Evolutionary conservation across 2,797 vertebrate species (phyloP).

Genomic region (Thunnus albacares): DNA sequence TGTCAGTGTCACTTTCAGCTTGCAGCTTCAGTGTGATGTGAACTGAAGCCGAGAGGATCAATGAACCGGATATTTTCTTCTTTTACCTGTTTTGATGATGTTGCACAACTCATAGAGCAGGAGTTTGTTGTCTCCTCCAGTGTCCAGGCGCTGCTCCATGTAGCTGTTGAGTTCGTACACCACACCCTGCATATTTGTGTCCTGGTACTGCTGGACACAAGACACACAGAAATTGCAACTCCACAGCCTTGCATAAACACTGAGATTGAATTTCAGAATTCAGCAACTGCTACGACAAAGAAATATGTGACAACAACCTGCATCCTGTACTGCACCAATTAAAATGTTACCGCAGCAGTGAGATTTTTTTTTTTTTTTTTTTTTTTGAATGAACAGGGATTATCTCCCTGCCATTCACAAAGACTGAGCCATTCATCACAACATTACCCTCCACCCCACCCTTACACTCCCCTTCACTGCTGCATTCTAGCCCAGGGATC

Average conservation of each 20-base stretch:
- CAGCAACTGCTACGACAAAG: slow-evolving; percentile 2
- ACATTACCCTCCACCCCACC: slow-evolving; percentile 33
- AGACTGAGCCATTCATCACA: slow-evolving; percentile 60
- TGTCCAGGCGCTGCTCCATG: slow-evolving; percentile 95
- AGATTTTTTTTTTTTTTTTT: background rate
- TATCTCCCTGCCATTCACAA: slow-evolving; percentile 64
- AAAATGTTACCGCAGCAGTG: slow-evolving; percentile 12
- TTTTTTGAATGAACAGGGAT: slow-evolving; percentile 45
- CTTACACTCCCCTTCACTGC: slow-evolving; percentile 34
- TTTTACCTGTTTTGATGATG: slow-evolving; percentile 96
- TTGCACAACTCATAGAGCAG: slow-evolving; percentile 96
- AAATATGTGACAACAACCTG: slow-evolving; percentile 27
- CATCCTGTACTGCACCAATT: slow-evolving; percentile 3
- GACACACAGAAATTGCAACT: slow-evolving; percentile 70
- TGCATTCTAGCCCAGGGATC: slow-evolving; percentile 65
- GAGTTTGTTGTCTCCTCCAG: slow-evolving; percentile 95
- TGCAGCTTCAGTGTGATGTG: background rate
- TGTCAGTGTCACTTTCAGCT: background rate
- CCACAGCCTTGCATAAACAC: slow-evolving; percentile 38
- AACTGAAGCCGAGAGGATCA: background rate
- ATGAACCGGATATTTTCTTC: background rate
- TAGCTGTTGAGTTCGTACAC: slow-evolving; percentile 98
- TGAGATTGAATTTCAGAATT: slow-evolving; percentile 46
- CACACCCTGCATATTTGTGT: slow-evolving; percentile 97
- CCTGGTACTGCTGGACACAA: slow-evolving; percentile 93